These are phyloP conservation scores for Fukomys damarensis DNA, from an alignment of 2,113 vertebrate species.

Conservation along the genomic window DNA sequence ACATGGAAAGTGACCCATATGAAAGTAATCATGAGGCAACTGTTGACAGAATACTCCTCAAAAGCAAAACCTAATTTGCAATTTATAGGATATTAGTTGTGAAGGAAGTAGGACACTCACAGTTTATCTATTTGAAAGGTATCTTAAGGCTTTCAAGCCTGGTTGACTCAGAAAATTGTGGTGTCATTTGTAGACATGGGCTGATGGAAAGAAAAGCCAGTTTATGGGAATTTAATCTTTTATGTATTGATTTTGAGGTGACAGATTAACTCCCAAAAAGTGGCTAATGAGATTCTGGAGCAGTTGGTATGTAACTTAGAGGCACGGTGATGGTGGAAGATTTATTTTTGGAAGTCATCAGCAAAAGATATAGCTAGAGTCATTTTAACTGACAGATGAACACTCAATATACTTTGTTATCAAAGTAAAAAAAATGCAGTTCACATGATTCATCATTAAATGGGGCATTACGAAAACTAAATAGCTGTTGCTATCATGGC, in stretches of 20 bases:
- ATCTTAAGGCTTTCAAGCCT: constrained; percentile 64
- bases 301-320: constrained; percentile 41
- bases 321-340: constrained; percentile 6
- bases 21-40: neutral
- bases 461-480: neutral
- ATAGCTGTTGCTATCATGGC: neutral
- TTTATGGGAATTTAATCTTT: constrained; percentile 40
- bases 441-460: neutral
- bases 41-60: neutral
- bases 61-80: neutral
- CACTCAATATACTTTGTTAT: neutral
- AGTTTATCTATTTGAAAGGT: constrained; percentile 47
- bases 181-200: constrained; percentile 44
- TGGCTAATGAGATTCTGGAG: constrained; percentile 31
- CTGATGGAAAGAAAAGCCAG: constrained; percentile 49
- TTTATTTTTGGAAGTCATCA: constrained; percentile 41
- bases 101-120: constrained; percentile 18
- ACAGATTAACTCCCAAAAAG: constrained; percentile 34
- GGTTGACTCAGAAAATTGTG: constrained; percentile 66
- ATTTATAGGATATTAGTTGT: constrained; percentile 4
- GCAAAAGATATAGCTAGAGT: neutral
- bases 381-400: constrained; percentile 15
- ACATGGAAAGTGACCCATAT: neutral
- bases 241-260: constrained; percentile 68
- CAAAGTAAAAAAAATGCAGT: neutral